phyloP scores from a whole-genome alignment of 2,888 invertebrate species.

The Ellobium chinense region DNA sequence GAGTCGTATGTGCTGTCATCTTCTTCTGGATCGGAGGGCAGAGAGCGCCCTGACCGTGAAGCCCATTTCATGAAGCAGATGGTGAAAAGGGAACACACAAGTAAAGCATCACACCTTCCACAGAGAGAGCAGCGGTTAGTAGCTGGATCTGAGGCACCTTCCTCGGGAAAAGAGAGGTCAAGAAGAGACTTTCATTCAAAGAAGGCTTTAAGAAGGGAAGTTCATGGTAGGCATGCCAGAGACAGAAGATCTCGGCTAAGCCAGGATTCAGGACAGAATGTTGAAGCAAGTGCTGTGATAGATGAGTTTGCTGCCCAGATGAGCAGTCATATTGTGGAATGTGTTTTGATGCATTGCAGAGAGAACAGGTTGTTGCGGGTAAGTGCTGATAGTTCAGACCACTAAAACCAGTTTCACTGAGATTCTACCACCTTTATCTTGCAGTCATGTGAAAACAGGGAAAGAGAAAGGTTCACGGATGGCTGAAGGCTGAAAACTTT shows the following conservation, averaged over 20 bases:
- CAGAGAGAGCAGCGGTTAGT: too few species aligned
- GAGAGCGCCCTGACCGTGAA: too few species aligned
- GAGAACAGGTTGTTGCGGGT: constrained; percentile 31
- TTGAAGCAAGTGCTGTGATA: constrained; percentile 14
- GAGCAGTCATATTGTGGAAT: constrained; percentile 18
- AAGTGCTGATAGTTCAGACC: constrained; percentile 22
- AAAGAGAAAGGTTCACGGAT: too few species aligned
- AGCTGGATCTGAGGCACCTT: too few species aligned
- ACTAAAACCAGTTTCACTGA: too few species aligned
- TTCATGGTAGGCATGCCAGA: constrained; percentile 9
- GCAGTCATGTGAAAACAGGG: too few species aligned
- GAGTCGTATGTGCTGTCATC: constrained; percentile 25
- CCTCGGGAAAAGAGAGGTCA: too few species aligned
- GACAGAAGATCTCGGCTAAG: constrained; percentile 1
- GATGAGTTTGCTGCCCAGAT: constrained; percentile 35
- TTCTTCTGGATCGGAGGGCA: constrained; percentile 15
- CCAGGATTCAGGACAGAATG: constrained; percentile 8
- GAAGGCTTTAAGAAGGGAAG: neutral
- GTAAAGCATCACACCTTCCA: too few species aligned
- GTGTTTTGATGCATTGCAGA: constrained; percentile 34
- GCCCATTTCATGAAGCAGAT: neutral
- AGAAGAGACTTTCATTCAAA: neutral
- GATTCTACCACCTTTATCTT: too few species aligned
- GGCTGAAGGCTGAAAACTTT: too few species aligned
- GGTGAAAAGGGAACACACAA: neutral